Conservation (phyloP, 1,140 invertebrate species). For the Zophobas atratus region DNA sequence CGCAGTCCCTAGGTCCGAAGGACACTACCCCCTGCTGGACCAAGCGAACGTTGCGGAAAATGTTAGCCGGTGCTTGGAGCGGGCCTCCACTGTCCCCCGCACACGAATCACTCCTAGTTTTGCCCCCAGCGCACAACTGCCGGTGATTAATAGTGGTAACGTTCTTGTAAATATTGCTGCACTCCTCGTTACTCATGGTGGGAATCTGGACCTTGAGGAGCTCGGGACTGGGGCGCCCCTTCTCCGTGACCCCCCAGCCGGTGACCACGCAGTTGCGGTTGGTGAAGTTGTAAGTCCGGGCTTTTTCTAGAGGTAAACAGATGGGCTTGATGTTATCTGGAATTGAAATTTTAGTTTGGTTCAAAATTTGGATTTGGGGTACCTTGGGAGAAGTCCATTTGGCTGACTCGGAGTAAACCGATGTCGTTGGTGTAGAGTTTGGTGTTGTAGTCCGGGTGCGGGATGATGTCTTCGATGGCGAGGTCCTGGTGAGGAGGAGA, state of each 20-base stretch:
- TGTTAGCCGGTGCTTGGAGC: conserved; percentile 55
- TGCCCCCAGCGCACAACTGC: conserved; percentile 77
- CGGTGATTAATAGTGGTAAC: conserved; percentile 59
- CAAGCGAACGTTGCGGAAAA: conserved; percentile 64
- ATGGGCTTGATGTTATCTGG: conserved; percentile 70
- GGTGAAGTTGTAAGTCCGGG: conserved; percentile 60
- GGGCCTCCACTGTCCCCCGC: conserved; percentile 68
- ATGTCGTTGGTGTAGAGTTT: conserved; percentile 74
- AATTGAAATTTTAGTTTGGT: conserved; percentile 44
- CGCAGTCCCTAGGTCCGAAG: conserved; percentile 70
- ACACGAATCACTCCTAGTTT: conserved; percentile 68
- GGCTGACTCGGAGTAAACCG: conserved; percentile 73
- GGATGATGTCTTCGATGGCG: conserved; percentile 69
- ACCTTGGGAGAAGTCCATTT: conserved; percentile 51
- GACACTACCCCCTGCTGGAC: conserved; percentile 69
- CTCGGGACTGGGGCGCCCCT: conserved; percentile 63
- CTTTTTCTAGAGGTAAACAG: conserved; percentile 72
- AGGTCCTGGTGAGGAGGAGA: conserved; percentile 74
- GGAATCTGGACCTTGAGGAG: conserved; percentile 71
- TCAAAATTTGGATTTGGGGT: not conserved
- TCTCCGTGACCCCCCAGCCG: conserved; percentile 75
- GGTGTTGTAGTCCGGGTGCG: conserved; percentile 72
- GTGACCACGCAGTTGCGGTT: conserved; percentile 68
- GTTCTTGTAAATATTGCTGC: conserved; percentile 63
- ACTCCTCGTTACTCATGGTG: conserved; percentile 67